A percentile compares a stretch with the other conserved stretches of the same genome.
These are phyloP conservation scores for Drosophila tani DNA, from an alignment of 1,140 invertebrate genomes.

Conservation along the genomic window DNA sequence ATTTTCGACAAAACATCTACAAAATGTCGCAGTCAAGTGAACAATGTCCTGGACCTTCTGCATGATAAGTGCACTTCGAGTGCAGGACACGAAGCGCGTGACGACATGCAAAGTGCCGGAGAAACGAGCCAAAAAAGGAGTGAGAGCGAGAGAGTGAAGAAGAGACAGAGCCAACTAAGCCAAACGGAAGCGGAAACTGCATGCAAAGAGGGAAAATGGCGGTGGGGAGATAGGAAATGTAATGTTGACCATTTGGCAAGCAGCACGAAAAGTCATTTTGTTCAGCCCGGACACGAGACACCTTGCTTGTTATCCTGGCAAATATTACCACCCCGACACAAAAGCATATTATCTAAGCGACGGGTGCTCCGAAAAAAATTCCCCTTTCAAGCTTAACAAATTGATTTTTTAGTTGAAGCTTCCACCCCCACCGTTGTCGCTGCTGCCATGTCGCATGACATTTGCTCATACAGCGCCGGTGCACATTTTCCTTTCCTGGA, in stretches of 20 bases:
- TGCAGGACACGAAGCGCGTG: constrained; percentile 75
- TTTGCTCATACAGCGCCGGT: constrained; percentile 45
- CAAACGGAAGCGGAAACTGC: constrained; percentile 77
- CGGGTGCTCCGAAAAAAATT: constrained; percentile 23
- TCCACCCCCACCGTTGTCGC: constrained; percentile 15
- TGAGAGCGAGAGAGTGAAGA: not conserved
- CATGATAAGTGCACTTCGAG: constrained; percentile 76
- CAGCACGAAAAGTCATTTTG: constrained; percentile 78
- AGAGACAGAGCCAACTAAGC: constrained; percentile 58
- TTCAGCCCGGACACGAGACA: constrained; percentile 30
- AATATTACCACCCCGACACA: constrained; percentile 58
- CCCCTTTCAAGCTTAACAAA: constrained; percentile 68
- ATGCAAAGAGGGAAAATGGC: constrained; percentile 42
- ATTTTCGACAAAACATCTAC: constrained; percentile 81
- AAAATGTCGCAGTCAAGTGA: constrained; percentile 53
- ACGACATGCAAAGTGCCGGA: constrained; percentile 71
- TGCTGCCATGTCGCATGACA: constrained; percentile 54
- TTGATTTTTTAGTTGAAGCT: constrained; percentile 60
- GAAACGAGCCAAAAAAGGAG: constrained; percentile 4
- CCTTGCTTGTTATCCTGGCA: constrained; percentile 69
- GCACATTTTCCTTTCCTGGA: constrained; percentile 36
- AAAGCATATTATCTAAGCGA: constrained; percentile 46
- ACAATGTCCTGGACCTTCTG: constrained; percentile 45
- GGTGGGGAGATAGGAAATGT: constrained; percentile 44
- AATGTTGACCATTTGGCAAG: constrained; percentile 80